Percentiles rank a stretch among this genome's conserved stretches.
These are phyloP conservation scores for Metacarcinus magister DNA, from an alignment of 2,888 invertebrate genomes.

Conservation along the genomic window DNA sequence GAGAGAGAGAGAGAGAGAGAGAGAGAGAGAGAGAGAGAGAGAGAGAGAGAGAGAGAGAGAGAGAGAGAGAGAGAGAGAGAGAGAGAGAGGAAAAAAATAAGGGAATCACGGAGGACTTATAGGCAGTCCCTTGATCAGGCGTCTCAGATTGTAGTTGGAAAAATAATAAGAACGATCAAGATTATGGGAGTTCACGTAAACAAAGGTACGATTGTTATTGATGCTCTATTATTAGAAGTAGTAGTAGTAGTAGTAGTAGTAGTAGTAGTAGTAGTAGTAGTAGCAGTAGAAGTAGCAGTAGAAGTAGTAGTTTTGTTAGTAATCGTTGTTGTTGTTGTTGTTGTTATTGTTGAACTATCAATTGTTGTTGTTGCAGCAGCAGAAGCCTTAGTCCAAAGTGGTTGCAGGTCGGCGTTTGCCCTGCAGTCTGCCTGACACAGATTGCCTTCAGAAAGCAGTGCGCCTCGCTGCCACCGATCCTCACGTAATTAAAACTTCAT, in stretches of 20 bases:
- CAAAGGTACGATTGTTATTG: background rate
- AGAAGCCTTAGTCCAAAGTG: background rate
- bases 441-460: constrained; percentile 36
- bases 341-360: background rate
- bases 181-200: too few relatives aligned
- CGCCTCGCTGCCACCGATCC: constrained; percentile 31
- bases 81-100: too few relatives aligned
- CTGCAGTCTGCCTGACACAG: background rate
- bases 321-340: background rate
- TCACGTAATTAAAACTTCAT: constrained; percentile 45
- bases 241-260: background rate
- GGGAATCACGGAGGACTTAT: too few relatives aligned
- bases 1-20: too few relatives aligned
- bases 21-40: too few relatives aligned
- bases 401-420: background rate
- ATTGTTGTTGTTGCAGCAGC: background rate
- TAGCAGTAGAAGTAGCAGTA: background rate
- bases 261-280: background rate
- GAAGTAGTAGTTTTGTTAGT: background rate
- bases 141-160: background rate
- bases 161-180: too few relatives aligned
- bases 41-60: too few relatives aligned
- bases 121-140: background rate
- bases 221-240: background rate
- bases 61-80: too few relatives aligned